Evolutionary conservation across 37 sponge, comb jelly and placozoan genomes (phyloP).

Genomic region (Mnemiopsis leidyi): DNA sequence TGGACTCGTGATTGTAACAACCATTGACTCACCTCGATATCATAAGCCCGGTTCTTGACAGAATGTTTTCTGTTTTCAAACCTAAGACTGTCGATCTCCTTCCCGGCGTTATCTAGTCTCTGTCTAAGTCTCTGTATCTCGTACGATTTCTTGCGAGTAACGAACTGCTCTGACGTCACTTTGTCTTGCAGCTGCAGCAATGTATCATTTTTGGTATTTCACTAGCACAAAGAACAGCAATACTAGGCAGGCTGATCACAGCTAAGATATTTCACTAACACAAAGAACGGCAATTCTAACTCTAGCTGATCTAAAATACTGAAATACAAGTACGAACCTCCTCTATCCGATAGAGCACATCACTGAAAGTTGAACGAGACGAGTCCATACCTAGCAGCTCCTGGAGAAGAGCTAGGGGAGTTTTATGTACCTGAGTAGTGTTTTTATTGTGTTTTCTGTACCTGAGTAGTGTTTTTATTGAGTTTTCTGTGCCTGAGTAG

Average conservation of each 20-base stretch:
- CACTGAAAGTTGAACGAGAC: not conserved
- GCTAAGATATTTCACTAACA: too few species aligned
- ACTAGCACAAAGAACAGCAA: too few species aligned
- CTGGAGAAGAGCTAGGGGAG: not conserved
- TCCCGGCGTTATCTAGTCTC: not conserved
- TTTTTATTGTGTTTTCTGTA: too few species aligned
- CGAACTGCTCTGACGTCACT: not conserved
- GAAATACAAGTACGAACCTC: too few species aligned
- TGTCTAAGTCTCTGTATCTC: conserved; percentile 7
- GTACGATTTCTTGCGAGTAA: not conserved
- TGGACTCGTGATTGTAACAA: too few species aligned
- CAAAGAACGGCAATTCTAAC: too few species aligned
- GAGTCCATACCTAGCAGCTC: not conserved
- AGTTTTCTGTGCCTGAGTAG: too few species aligned
- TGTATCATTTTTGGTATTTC: too few species aligned
- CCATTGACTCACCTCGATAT: conserved; percentile 49
- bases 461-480: too few species aligned
- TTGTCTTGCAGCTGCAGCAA: conserved; percentile 40
- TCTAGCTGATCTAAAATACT: too few species aligned
- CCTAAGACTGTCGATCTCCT: conserved; percentile 32
- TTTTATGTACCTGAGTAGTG: not conserved
- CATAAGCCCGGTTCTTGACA: not conserved
- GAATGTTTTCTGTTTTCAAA: not conserved
- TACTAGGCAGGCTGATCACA: too few species aligned
- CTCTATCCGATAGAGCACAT: not conserved